Percentiles rank a stretch among this genome's conserved stretches.
phyloP scores from a whole-genome alignment of 1,140 invertebrate genomes.

The Chrysomallon squamiferum region DNA sequence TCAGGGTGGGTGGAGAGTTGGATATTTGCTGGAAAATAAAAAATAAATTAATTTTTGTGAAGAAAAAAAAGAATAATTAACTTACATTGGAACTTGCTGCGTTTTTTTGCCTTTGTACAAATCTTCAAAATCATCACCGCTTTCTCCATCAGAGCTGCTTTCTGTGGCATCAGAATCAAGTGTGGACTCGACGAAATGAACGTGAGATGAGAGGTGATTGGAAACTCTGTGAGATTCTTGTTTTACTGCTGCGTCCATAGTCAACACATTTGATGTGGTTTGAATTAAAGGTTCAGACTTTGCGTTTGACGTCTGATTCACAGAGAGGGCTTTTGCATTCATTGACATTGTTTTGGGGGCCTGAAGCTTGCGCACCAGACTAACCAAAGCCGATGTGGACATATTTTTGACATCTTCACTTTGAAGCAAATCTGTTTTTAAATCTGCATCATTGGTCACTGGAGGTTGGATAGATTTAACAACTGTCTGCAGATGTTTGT shows the following conservation, averaged over 20 bases:
- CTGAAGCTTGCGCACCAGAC: conserved; percentile 67
- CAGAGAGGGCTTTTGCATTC: conserved; percentile 15
- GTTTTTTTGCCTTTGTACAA: conserved; percentile 1
- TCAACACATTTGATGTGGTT: conserved; percentile 38
- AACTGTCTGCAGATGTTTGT: conserved; percentile 63
- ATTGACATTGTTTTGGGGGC: conserved; percentile 48
- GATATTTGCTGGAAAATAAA: too few relatives aligned
- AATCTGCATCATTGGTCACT: conserved; percentile 26
- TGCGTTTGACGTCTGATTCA: conserved; percentile 13
- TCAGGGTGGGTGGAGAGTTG: too few relatives aligned
- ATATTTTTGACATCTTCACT: conserved; percentile 65
- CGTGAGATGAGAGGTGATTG: conserved; percentile 74
- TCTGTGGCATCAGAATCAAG: conserved; percentile 92
- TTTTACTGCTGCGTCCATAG: conserved; percentile 46
- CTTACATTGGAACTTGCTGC: too few relatives aligned
- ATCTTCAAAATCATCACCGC: conserved; percentile 82
- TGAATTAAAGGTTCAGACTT: conserved; percentile 19
- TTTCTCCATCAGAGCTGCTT: conserved; percentile 91
- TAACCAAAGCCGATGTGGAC: conserved; percentile 67
- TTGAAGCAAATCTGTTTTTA: conserved; percentile 61
- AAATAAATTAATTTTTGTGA: too few relatives aligned
- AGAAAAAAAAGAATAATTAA: too few relatives aligned
- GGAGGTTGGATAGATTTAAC: conserved; percentile 36
- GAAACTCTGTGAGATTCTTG: conserved; percentile 54
- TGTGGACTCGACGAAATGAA: conserved; percentile 74